Evolutionary conservation across 1,140 invertebrate species (phyloP).

Genomic region (Sitophilus oryzae): DNA sequence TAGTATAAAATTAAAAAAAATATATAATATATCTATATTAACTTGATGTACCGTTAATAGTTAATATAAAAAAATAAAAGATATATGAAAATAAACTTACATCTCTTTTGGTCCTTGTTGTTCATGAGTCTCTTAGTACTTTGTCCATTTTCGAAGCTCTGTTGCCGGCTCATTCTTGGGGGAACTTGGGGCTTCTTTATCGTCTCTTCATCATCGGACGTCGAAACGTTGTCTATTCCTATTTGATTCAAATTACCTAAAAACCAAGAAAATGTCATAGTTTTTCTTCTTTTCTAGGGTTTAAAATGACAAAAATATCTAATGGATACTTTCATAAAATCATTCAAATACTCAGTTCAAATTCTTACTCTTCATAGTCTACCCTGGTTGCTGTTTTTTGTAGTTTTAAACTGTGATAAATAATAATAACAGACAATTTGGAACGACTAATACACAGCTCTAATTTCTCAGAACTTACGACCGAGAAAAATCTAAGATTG

Average conservation of each 20-base stretch:
- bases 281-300: neutral
- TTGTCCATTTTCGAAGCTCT: conserved; percentile 44
- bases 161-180: conserved; percentile 51
- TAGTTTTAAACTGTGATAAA: too few relatives aligned
- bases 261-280: conserved; percentile 1
- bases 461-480: too few relatives aligned
- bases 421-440: too few relatives aligned
- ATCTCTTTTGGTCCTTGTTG: conserved; percentile 35
- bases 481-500: too few relatives aligned
- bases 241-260: conserved; percentile 58
- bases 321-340: too few relatives aligned
- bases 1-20: conserved; percentile 8
- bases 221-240: conserved; percentile 68
- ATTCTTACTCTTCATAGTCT: too few relatives aligned
- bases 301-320: too few relatives aligned
- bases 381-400: too few relatives aligned
- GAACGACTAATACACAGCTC: too few relatives aligned
- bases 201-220: conserved; percentile 38
- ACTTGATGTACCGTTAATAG: neutral
- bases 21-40: neutral
- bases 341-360: too few relatives aligned
- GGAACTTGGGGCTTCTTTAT: conserved; percentile 55
- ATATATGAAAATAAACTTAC: conserved; percentile 21
- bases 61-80: neutral
- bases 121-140: conserved; percentile 38